phyloP scores from a whole-genome alignment of 92 coral and sea anemone genomes.

The Muricea muricata region DNA sequence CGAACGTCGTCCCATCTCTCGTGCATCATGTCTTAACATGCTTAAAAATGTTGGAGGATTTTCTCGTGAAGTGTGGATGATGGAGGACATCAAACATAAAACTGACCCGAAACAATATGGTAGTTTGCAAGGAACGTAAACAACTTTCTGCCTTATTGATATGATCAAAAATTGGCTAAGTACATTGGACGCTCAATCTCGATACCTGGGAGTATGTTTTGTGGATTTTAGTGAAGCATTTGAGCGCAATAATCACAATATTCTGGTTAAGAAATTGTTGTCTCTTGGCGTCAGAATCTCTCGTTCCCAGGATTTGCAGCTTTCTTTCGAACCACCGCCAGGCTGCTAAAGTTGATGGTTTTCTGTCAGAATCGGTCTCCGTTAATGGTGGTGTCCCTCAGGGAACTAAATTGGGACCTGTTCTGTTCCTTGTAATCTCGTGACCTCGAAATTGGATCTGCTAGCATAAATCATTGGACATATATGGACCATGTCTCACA shows the following conservation, averaged over 20 bases:
- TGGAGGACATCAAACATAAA: no score
- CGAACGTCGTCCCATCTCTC: constrained; percentile 42
- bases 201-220: constrained; percentile 47
- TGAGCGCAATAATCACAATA: not conserved
- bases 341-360: not conserved
- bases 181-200: constrained; percentile 39
- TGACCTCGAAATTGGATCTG: no score
- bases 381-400: constrained; percentile 21
- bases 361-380: not conserved
- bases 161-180: constrained; percentile 53
- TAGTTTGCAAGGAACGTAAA: constrained; percentile 43
- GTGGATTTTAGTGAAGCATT: constrained; percentile 52
- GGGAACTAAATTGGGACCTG: not conserved
- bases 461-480: no score
- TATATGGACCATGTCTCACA: no score
- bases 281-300: constrained; percentile 42
- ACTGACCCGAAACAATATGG: no score
- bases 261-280: constrained; percentile 26
- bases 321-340: constrained; percentile 43
- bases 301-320: constrained; percentile 42
- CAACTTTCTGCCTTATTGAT: constrained; percentile 57
- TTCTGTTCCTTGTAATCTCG: constrained; percentile 37
- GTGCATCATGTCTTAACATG: constrained; percentile 25
- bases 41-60: not conserved
- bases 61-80: no score